Base-by-base conservation (phyloP, 2,888 invertebrate species). In the Eumerus sabulonum region DNA sequence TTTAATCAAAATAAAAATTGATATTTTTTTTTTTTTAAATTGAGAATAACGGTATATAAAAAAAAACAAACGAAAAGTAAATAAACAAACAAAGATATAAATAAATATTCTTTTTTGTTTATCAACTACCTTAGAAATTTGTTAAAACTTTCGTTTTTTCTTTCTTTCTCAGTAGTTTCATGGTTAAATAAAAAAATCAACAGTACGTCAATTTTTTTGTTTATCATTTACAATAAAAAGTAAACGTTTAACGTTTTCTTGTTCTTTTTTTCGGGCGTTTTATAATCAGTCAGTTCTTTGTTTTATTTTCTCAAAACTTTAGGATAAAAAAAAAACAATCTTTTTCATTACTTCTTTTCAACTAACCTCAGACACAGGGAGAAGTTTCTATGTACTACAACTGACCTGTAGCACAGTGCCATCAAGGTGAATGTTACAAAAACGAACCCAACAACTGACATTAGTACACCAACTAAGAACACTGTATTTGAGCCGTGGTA, bases 391-490 rank as follows among this genome's bases (percentile, higher is more conserved):
- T 96, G 96, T 94, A 96, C 96, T 95, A 96, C 96, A 93, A 96
- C 96, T 96, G 96, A 96, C 96, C 97, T 96, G 96, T 97, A 97
- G 95, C 97, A 97, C 93, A 97, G 95, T 93, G 97, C 97, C 95
- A 97, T 95, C 93, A 96, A 94, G 92, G 97, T 96, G 94, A 97
- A 97, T 93, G 96, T 94, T 93, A 97, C 94, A 94, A 97, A 97
- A 93, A 97, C 97, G 93, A 97, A 96, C 94, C 97, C 97, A 94
- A 97, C 97, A 93, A 97, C 96, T 93, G 96, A 96, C 94, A 97
- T 97, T 93, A 97, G 96, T 92, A 96, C 95, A 93, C 94, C 95
- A 92, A 97, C 97, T 93, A 97, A 94, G 94, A 96, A 96, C 92
- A 96, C 95, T 92, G 96, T 97, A 93, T 96, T 96, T 92, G 96